Conservation (phyloP, 2,797 vertebrate genomes). For the Onychomys torridus region DNA sequence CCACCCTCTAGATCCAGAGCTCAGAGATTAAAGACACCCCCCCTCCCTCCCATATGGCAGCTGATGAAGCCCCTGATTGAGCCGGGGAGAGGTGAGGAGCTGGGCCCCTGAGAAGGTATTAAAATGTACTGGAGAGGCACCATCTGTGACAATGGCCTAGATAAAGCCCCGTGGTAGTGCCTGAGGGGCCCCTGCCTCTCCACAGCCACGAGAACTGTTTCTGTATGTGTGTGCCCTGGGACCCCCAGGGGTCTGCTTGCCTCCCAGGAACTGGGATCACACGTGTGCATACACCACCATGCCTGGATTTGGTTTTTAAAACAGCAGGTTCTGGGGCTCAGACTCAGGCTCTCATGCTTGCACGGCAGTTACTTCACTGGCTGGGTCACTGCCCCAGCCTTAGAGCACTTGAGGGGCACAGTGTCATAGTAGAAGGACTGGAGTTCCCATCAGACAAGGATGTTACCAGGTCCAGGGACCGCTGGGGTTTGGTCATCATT, state of each 20-base stretch:
- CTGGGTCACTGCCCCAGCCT: no score
- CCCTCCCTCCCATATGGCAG: constrained; percentile 77
- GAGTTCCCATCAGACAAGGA: fast-evolving
- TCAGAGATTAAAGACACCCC: constrained; percentile 72
- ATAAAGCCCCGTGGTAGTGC: background rate
- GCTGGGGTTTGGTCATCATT: background rate
- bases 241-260: background rate
- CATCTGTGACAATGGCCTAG: background rate
- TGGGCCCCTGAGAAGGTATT: constrained; percentile 40
- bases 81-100: background rate
- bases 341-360: background rate
- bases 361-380: background rate
- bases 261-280: background rate
- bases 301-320: background rate
- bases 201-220: background rate
- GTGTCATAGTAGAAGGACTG: background rate
- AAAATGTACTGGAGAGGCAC: background rate
- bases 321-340: background rate
- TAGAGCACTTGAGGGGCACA: background rate
- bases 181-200: fast-evolving
- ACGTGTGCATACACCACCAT: background rate
- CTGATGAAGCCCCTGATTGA: constrained; percentile 65
- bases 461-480: background rate
- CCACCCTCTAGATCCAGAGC: constrained; percentile 61
- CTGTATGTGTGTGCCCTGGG: background rate